These are phyloP conservation scores for Mesembrinibis cayennensis DNA, from an alignment of 2,113 vertebrate genomes.

Conservation along the genomic window DNA sequence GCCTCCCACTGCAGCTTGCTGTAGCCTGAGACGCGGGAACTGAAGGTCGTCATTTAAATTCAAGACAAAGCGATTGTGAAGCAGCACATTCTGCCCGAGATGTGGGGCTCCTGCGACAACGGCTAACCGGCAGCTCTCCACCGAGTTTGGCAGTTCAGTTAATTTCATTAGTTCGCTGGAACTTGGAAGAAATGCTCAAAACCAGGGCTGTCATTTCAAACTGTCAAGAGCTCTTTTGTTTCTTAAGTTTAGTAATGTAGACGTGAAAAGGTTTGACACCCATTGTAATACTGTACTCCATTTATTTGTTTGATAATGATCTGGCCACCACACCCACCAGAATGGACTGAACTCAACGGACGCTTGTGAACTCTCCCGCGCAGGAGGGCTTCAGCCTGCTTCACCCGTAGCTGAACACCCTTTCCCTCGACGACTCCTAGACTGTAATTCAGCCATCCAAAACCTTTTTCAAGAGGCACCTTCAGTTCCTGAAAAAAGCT, in stretches of 20 bases:
- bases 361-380: background rate
- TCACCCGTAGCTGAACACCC: background rate
- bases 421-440: background rate
- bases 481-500: background rate
- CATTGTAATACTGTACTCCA: background rate
- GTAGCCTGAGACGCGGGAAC: background rate
- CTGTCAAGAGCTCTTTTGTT: background rate
- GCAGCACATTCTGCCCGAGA: background rate
- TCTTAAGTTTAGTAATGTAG: background rate
- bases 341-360: background rate
- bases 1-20: background rate
- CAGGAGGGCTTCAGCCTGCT: background rate
- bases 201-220: background rate
- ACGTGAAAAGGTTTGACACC: background rate
- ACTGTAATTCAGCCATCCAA: background rate
- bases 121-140: background rate
- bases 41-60: conserved; percentile 17
- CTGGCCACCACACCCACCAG: background rate
- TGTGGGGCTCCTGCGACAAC: background rate
- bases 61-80: background rate
- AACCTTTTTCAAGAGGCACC: background rate
- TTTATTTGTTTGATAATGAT: background rate
- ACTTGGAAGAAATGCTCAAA: background rate
- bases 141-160: background rate
- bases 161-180: background rate